Conservation (phyloP, 1,140 invertebrate genomes). For the Cydia splendana region DNA sequence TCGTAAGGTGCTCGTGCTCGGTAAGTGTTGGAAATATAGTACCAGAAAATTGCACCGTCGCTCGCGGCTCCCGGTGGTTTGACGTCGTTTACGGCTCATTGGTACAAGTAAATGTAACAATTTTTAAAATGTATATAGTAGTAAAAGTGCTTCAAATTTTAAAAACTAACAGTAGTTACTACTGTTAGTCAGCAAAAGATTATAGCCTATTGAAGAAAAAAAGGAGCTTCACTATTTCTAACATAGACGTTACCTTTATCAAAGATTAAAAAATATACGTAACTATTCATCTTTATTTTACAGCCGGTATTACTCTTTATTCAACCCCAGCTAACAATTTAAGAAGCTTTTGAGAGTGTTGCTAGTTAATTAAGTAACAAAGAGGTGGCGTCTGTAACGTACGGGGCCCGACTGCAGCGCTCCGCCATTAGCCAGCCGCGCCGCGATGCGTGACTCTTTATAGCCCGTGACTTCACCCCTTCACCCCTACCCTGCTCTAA, state of each 20-base stretch:
- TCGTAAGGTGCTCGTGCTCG: background rate
- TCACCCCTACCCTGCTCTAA: conserved; percentile 54
- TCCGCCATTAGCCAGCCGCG: conserved; percentile 59
- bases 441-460: conserved; percentile 72
- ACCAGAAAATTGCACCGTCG: background rate
- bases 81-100: conserved; percentile 3
- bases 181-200: too few species aligned
- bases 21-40: background rate
- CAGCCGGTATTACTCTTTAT: background rate
- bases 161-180: too few species aligned
- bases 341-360: conserved; percentile 12
- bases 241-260: too few species aligned
- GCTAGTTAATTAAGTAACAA: conserved; percentile 12
- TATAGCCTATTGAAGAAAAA: too few species aligned
- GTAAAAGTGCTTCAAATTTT: background rate
- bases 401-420: conserved; percentile 5
- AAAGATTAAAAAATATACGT: too few species aligned
- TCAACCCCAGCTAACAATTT: conserved; percentile 2
- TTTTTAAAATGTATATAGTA: background rate
- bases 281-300: background rate
- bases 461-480: conserved; percentile 72
- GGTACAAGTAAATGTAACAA: background rate
- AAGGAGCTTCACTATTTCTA: too few species aligned
- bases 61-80: background rate
- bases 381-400: background rate